Base-by-base conservation (phyloP, 1,140 invertebrate genomes). In the Aphis gossypii region DNA sequence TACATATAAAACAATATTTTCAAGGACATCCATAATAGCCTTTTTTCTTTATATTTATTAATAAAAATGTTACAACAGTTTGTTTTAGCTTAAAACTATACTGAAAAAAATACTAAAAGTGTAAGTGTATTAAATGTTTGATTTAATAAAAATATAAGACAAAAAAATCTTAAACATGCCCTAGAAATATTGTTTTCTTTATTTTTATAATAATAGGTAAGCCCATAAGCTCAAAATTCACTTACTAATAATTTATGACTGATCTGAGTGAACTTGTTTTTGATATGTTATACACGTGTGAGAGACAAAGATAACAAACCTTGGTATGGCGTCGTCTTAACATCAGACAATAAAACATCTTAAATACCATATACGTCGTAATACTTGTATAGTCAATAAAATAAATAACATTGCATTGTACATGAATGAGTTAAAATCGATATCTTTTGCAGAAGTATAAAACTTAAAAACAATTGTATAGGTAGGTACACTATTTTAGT, bases 351-450 rank as follows among this genome's bases (percentile, higher is more conserved):
- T 76, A 35, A 76, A 76, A 76, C n/a, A 68, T n/a, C 60, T 1
- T 11, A 84, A 41, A 84, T 30, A 44, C 83, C 41, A 30, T 87
- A 87, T 87, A 46, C 44, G 84, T 87, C 41, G 20, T 46, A 46
- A 87, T 46, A 87, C 11, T 87, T 87, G 5, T 46, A 25, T 23
- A 41, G 83, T 44, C 21, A 46, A 46, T 87, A 44, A 87, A 87
- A 87, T 87, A 87, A 87, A 44, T n/a, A n/a, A 87, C 84, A 87
- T 87, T 44, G 84, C 41, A 87, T 30, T 87, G 84, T 87, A 87
- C 23, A 44, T 14, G 0, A 18, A 48, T 30, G 18, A n/a, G n/a
- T 76, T 76, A 76, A 76, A 76, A n/a, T n/a, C n/a, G 14, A n/a
- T 76, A 76, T n/a, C 60, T 76, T 14, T 76, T 5, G 60, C 18